Evolutionary conservation across 2,797 vertebrate genomes (phyloP).

Genomic region (Gymnoscopelus braueri): DNA sequence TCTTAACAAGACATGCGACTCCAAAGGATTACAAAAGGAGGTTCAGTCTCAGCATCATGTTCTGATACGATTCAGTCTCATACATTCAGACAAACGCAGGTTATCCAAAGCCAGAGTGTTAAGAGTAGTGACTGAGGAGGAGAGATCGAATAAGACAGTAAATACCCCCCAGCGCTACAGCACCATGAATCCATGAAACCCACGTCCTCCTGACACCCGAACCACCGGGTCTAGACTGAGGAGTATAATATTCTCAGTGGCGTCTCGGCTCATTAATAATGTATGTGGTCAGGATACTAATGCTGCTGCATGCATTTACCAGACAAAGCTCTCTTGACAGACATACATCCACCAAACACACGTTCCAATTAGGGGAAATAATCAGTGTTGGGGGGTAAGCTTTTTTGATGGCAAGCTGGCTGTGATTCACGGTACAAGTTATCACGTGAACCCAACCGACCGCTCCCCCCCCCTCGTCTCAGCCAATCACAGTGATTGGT

Average conservation of each 20-base stretch:
- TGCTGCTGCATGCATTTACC: slow-evolving; percentile 40
- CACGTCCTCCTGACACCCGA: slow-evolving; percentile 3
- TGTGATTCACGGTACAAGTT: no score
- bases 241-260: slow-evolving; percentile 24
- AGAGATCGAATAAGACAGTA: neutral
- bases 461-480: no score
- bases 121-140: neutral
- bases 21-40: no score
- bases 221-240: slow-evolving; percentile 23
- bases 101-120: slow-evolving; percentile 20
- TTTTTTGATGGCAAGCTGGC: no score
- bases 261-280: slow-evolving; percentile 56
- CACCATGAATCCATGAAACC: neutral
- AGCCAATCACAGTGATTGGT: no score
- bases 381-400: neutral
- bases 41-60: neutral
- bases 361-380: slow-evolving; percentile 38
- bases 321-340: slow-evolving; percentile 9
- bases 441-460: no score
- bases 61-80: neutral
- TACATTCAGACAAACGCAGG: neutral
- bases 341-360: slow-evolving; percentile 1
- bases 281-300: slow-evolving; percentile 30
- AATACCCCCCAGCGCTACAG: neutral
- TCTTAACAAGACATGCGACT: no score